Base-by-base conservation (phyloP, 2,113 vertebrate genomes). In the Thamnaconus septentrionalis region DNA sequence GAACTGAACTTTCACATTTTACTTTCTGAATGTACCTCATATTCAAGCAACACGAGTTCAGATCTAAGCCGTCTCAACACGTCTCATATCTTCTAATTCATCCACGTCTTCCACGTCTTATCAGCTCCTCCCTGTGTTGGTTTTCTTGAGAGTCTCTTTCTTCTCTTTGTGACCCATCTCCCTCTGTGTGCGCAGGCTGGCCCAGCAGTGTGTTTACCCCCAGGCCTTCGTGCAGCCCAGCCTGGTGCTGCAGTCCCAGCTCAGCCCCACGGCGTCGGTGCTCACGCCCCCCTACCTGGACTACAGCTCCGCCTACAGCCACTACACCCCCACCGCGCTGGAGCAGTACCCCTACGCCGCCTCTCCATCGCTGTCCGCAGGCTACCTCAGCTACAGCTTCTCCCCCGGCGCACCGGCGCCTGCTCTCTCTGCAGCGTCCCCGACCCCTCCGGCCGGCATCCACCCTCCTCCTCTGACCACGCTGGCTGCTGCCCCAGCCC, bases 301-400 rank as follows among this genome's bases (percentile, higher is more conserved):
- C 87, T 98, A 96, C 89, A 90, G 90, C 3, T 82, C 95, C 0
- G 91, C 93, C 89, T 98, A 95, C 8, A 84, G 93, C 46, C 95
- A 94, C 85, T 99, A 94, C 70, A 90, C 93, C 62, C 89, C 94
- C 62, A 88, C 94, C 2, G 86, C 94, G 45, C 95, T 96, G 10
- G 96, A 98, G 65, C 96, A 95, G 91, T 97, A 96, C 81, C 95
- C 97, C 0, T 98, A 95, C 6, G 88, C 94, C 5, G 89, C 94
- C 56, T 98, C 96, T 0, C 96, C 95, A 0, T 93, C 96, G 0
- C 91, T 95, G 76, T 95, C 96, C 0, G 93, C 94, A 0, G 89
- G 94, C 1, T 93, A 95, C 71, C 86, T 96, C 84, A 93, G 95
- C 3, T 94, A 96, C 53, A 80, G 94, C 85, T 98, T 95, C 78